Conservation (phyloP, 2,113 vertebrate genomes). For the Puntigrus tetrazona region DNA sequence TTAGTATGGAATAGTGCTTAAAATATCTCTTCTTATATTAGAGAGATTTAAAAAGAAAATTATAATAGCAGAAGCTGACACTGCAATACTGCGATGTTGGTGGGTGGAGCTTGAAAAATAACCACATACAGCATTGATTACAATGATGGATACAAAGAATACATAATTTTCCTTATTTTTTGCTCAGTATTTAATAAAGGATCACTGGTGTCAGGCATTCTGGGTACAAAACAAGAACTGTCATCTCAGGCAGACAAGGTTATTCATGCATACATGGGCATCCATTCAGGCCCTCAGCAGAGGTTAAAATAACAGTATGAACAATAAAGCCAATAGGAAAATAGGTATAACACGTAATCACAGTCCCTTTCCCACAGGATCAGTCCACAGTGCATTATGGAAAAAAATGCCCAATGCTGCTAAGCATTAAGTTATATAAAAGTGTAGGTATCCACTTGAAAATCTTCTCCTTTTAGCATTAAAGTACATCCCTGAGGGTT, state of each 20-base stretch:
- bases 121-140: neutral
- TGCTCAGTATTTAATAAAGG: conserved; percentile 38
- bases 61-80: neutral
- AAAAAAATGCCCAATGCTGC: neutral
- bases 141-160: neutral
- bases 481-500: conserved; percentile 19
- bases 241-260: conserved; percentile 47
- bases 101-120: neutral
- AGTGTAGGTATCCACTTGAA: neutral
- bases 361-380: neutral
- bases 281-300: neutral
- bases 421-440: conserved; percentile 5
- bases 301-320: neutral
- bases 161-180: neutral
- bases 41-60: neutral
- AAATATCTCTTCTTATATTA: neutral
- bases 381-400: neutral
- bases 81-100: neutral
- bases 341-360: neutral
- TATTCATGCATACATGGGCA: conserved; percentile 15
- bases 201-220: conserved; percentile 61
- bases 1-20: neutral
- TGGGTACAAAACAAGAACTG: conserved; percentile 51
- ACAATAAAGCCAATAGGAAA: neutral
- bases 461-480: neutral